phyloP scores from a whole-genome alignment of 2,797 vertebrate species.

The Thripadectes ignobilis region DNA sequence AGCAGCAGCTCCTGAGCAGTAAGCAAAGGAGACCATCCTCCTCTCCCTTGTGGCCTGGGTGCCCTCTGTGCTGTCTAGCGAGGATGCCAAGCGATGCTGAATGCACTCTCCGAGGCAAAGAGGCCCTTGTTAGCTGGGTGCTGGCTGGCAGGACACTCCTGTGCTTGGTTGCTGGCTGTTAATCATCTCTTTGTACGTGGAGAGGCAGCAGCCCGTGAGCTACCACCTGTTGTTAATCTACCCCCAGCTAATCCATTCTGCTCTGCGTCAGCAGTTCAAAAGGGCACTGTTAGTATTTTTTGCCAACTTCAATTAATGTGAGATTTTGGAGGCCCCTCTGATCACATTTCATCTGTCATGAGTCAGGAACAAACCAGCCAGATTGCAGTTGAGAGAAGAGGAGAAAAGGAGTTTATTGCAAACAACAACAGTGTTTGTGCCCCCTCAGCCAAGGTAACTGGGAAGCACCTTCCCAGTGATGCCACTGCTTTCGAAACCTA shows the following conservation, averaged over 20 bases:
- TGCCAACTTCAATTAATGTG: conserved; percentile 91
- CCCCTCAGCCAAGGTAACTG: neutral
- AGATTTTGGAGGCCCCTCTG: conserved; percentile 82
- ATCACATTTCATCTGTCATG: conserved; percentile 87
- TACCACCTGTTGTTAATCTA: conserved; percentile 94
- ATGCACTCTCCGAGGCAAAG: accelerated
- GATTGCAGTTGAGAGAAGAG: conserved; percentile 72
- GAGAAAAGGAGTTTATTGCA: conserved; percentile 78
- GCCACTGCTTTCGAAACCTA: conserved; percentile 6
- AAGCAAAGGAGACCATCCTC: neutral
- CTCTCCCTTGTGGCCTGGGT: neutral
- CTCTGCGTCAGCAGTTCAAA: conserved; percentile 91
- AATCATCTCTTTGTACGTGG: neutral
- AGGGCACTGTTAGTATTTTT: conserved; percentile 89
- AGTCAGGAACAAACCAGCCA: conserved; percentile 78
- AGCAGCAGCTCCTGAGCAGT: neutral
- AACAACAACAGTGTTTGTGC: conserved; percentile 65
- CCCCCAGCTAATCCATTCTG: conserved; percentile 86
- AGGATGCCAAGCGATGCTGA: accelerated
- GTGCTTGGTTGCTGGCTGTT: neutral
- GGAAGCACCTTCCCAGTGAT: neutral
- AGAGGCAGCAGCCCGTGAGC: conserved; percentile 41
- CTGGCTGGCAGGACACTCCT: neutral
- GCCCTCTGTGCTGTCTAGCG: neutral
- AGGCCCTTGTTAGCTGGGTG: too few relatives aligned